Evolutionary conservation across 2,797 vertebrate species (phyloP).

Genomic region (Leuciscus waleckii): DNA sequence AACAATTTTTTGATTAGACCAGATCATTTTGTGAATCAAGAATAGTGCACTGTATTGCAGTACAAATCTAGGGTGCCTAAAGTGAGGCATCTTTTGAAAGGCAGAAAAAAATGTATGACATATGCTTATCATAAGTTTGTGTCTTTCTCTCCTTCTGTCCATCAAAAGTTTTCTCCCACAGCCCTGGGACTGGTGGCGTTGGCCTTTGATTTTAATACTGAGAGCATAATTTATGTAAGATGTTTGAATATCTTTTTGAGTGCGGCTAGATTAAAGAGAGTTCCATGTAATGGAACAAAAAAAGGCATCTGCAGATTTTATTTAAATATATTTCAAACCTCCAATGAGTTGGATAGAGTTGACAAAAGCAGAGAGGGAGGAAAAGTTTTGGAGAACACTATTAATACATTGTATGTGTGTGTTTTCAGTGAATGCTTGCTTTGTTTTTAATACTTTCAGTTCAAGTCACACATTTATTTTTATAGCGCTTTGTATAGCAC

Average conservation of each 20-base stretch:
- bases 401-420: neutral
- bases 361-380: conserved; percentile 61
- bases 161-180: conserved; percentile 76
- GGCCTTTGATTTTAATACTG: conserved; percentile 83
- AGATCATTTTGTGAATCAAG: neutral
- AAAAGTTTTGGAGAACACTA: conserved; percentile 17
- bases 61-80: neutral
- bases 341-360: conserved; percentile 69
- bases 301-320: conserved; percentile 73
- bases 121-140: conserved; percentile 41
- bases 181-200: conserved; percentile 68
- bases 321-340: conserved; percentile 60
- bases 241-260: conserved; percentile 81
- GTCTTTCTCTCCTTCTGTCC: conserved; percentile 65
- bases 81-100: conserved; percentile 10
- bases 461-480: no score
- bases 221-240: conserved; percentile 87
- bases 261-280: conserved; percentile 82
- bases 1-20: neutral
- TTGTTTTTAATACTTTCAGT: neutral
- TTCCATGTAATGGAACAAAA: conserved; percentile 73
- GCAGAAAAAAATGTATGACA: conserved; percentile 38
- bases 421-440: neutral
- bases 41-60: neutral
- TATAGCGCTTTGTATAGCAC: no score